Conservation (phyloP, 2,797 vertebrate species). For the Calcarius lapponicus region DNA sequence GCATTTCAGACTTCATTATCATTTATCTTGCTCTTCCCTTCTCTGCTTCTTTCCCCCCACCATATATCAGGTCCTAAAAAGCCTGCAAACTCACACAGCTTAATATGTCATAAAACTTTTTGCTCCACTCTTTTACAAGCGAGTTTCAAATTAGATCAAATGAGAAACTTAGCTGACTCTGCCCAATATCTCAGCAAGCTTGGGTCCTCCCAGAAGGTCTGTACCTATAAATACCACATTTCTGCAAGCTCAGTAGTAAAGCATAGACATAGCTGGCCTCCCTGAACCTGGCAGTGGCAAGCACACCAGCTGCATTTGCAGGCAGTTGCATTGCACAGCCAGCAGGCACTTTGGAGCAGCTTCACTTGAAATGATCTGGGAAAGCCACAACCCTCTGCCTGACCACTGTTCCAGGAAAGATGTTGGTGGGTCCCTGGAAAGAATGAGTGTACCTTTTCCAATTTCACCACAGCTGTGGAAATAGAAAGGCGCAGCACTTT, state of each 20-base stretch:
- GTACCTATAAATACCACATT: not conserved
- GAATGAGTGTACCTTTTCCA: not conserved
- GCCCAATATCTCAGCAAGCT: not conserved
- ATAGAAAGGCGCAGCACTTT: not conserved
- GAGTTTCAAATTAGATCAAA: not conserved
- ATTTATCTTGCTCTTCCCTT: not conserved
- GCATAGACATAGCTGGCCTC: not conserved
- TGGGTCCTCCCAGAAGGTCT: not conserved
- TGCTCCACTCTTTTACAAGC: not conserved
- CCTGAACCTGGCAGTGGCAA: not conserved
- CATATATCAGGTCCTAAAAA: not conserved
- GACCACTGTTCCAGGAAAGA: not conserved
- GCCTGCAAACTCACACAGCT: not conserved
- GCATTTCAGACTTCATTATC: not conserved
- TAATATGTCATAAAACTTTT: not conserved
- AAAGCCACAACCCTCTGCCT: not conserved
- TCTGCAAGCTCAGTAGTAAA: not conserved
- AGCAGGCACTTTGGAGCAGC: not conserved
- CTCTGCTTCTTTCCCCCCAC: not conserved
- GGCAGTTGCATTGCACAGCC: rapidly evolving
- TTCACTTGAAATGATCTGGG: not conserved
- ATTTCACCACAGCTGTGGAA: not conserved
- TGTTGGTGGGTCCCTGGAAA: not conserved
- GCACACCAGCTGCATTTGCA: not conserved
- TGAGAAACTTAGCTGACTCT: not conserved